Conservation (phyloP, 2,113 vertebrate species). For the Agapornis roseicollis region DNA sequence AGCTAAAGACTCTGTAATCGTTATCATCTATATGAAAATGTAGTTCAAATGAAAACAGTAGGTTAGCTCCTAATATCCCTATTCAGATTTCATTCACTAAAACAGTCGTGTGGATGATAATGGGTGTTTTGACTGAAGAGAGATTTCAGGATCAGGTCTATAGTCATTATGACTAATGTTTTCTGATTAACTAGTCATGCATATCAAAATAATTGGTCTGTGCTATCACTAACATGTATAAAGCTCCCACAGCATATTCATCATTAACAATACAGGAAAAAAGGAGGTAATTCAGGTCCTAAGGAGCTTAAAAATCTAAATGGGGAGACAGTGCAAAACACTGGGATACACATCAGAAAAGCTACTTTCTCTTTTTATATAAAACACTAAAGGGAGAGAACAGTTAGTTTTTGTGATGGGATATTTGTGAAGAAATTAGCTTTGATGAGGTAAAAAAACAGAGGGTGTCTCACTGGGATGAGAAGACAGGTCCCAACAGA, state of each 20-base stretch:
- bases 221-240: neutral
- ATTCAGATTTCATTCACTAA: conserved; percentile 1
- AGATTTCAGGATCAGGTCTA: neutral
- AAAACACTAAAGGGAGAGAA: neutral
- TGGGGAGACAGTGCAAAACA: neutral
- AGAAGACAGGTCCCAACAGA: neutral
- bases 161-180: conserved; percentile 16
- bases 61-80: neutral
- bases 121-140: conserved; percentile 18
- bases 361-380: neutral
- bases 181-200: conserved; percentile 17
- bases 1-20: neutral
- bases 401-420: neutral
- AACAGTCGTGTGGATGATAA: neutral
- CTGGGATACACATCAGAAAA: neutral
- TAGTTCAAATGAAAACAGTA: neutral
- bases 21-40: conserved; percentile 32
- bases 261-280: neutral
- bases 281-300: neutral
- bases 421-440: neutral
- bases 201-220: conserved; percentile 21
- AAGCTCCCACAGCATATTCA: neutral
- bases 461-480: neutral
- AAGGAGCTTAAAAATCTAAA: neutral
- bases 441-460: neutral